phyloP scores from a whole-genome alignment of 1,140 invertebrate species.

The Temnothorax longispinosus region DNA sequence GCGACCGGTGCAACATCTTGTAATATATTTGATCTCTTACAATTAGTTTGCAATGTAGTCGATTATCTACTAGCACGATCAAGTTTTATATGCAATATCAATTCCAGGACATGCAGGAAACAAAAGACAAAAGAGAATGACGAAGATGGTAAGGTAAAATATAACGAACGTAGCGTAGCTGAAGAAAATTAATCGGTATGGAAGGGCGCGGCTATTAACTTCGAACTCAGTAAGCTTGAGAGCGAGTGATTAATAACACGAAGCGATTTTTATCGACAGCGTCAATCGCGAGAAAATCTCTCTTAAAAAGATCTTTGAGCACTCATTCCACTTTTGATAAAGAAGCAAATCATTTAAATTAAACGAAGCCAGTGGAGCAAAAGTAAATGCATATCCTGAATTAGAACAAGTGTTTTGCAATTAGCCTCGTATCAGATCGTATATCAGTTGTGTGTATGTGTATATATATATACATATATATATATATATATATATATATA shows the following conservation, averaged over 20 bases:
- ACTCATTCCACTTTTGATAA: neutral
- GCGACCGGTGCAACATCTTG: slow-evolving; percentile 18
- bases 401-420: slow-evolving; percentile 19
- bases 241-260: slow-evolving; percentile 13
- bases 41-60: slow-evolving; percentile 17
- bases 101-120: neutral
- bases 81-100: slow-evolving; percentile 27
- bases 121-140: neutral
- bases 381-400: slow-evolving; percentile 7
- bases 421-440: neutral
- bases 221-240: neutral
- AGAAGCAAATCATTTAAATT: neutral
- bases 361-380: neutral
- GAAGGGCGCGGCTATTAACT: slow-evolving; percentile 3
- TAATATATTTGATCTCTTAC: slow-evolving; percentile 35
- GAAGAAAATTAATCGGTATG: neutral
- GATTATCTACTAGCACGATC: neutral
- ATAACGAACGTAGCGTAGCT: neutral
- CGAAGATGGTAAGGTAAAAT: neutral
- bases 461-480: too few species aligned
- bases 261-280: neutral
- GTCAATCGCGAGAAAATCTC: neutral
- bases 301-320: neutral
- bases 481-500: too few species aligned
- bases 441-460: neutral